A percentile compares a stretch with the other conserved stretches of the same genome.
Evolutionary conservation across 2,888 invertebrate genomes (phyloP).

Genomic region (Aphrophora alni): DNA sequence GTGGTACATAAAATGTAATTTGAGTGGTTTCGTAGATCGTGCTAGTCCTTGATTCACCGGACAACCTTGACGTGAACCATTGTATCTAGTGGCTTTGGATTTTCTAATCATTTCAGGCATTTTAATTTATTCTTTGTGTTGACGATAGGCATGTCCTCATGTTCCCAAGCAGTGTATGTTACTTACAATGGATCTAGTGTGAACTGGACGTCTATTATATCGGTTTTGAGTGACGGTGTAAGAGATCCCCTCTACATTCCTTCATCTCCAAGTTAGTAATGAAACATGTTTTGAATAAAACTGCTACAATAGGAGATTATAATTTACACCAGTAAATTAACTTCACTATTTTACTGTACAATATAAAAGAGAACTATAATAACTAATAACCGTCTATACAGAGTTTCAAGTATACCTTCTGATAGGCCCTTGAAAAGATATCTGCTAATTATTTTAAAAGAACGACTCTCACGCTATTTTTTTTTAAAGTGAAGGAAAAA

Average conservation of each 20-base stretch:
- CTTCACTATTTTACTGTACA: neutral
- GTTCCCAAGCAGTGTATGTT: constrained; percentile 28
- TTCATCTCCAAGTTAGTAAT: neutral
- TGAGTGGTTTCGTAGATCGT: neutral
- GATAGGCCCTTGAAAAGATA: neutral
- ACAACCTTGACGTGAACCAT: constrained; percentile 31
- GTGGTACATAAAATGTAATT: constrained; percentile 5
- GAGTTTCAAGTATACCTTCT: neutral
- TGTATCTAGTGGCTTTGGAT: constrained; percentile 26
- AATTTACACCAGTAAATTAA: constrained; percentile 1
- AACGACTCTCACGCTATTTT: too few relatives aligned
- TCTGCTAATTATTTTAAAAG: neutral
- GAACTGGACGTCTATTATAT: constrained; percentile 28
- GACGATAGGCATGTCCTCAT: constrained; percentile 15
- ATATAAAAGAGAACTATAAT: neutral
- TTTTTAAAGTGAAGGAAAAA: too few relatives aligned
- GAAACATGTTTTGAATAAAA: constrained; percentile 2
- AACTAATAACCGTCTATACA: neutral
- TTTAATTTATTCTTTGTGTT: constrained; percentile 38
- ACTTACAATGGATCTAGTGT: constrained; percentile 12
- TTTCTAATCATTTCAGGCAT: constrained; percentile 40
- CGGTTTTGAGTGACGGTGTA: neutral
- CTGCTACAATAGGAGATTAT: neutral
- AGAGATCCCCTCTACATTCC: neutral
- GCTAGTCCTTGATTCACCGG: constrained; percentile 15